A percentile compares a stretch with the other conserved stretches of the same genome.
Conservation (phyloP, 2,888 invertebrate species). For the Campopleginae sp. region DNA sequence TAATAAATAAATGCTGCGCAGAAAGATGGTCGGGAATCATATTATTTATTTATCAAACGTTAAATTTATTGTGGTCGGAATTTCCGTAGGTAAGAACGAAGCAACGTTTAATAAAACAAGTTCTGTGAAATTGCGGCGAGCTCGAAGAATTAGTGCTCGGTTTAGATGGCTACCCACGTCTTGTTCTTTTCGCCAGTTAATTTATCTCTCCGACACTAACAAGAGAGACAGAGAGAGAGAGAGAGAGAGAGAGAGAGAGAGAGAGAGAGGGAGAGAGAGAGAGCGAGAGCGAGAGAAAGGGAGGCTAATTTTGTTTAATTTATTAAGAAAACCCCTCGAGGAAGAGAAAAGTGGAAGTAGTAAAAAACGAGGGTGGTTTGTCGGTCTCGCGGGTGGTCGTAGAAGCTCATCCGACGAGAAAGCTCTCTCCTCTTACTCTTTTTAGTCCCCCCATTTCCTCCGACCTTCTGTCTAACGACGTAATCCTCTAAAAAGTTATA, state of each 20-base stretch:
- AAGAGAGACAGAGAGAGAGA: background rate
- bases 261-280: constrained; percentile 61
- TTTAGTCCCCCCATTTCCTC: background rate
- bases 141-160: constrained; percentile 51
- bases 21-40: background rate
- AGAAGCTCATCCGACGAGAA: constrained; percentile 57
- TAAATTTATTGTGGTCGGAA: constrained; percentile 6
- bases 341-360: constrained; percentile 42
- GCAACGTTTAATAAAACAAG: constrained; percentile 15
- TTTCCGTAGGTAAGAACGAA: constrained; percentile 34
- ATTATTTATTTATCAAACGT: background rate
- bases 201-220: constrained; percentile 72
- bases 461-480: constrained; percentile 75
- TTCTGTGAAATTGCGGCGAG: constrained; percentile 32
- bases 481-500: constrained; percentile 81
- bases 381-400: constrained; percentile 46
- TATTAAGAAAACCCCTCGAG: constrained; percentile 77
- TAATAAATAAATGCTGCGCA: background rate
- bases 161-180: constrained; percentile 47
- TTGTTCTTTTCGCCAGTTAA: constrained; percentile 73
- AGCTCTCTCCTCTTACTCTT: constrained; percentile 7
- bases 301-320: constrained; percentile 81
- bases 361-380: constrained; percentile 22
- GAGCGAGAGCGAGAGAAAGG: constrained; percentile 35
- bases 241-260: constrained; percentile 9